Evolutionary conservation across 2,888 invertebrate genomes (phyloP), one percentile per base, ranked within the genome.

Genomic region (Petrolisthes manimaculis): DNA sequence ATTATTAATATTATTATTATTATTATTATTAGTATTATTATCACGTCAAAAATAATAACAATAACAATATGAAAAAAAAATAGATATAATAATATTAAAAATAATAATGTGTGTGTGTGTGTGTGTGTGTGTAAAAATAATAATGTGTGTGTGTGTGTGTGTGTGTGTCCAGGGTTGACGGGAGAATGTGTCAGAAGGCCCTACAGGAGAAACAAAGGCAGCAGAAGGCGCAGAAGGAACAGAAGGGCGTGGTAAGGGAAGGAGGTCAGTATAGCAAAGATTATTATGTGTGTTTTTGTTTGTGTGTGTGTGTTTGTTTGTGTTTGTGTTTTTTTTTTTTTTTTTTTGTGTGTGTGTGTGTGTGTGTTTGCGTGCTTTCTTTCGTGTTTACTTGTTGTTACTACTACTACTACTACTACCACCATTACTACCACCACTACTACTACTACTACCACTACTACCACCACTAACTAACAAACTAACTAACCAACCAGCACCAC

Each of bases 121-220:
- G 0, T 75, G 24, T 75, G 5, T 37, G 37, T 21, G 37, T 37
- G 75, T 6, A 18, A 3, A 14, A 12, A 14, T 37, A 5, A 51
- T 37, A 51, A 51, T 75, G 75, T 75, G 75, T 75, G 75, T 37
- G 75, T 75, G 75, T 75, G 75, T 75, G 75, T 75, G 75, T 75
- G 75, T 75, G 75, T 75, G 75, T 75, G 75, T 75, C n/a, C n/a
- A n/a, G n/a, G n/a, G n/a, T n/a, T n/a, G n/a, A n/a, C n/a, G n/a
- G n/a, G n/a, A n/a, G n/a, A n/a, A n/a, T n/a, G n/a, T n/a, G n/a
- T n/a, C n/a, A n/a, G n/a, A n/a, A n/a, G n/a, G n/a, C n/a, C n/a
- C n/a, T n/a, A n/a, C n/a, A n/a, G n/a, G n/a, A n/a, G n/a, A n/a
- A n/a, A n/a, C n/a, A n/a, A n/a, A n/a, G n/a, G n/a, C n/a, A n/a